phyloP scores from a whole-genome alignment of 1,140 invertebrate species.

The Drosophila persimilis region DNA sequence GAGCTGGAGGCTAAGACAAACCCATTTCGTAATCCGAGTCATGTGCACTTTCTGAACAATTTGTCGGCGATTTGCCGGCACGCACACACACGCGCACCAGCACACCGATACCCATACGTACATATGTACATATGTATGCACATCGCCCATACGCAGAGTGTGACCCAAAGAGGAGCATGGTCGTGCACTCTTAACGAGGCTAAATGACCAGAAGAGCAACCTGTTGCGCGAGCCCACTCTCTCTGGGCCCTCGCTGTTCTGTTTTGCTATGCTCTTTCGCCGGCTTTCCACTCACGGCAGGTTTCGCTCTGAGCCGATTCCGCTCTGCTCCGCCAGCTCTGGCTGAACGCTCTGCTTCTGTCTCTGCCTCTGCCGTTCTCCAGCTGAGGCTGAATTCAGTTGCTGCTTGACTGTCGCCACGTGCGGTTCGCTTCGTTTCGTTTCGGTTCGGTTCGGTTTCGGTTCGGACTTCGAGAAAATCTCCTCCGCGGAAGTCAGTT shows the following conservation, averaged over 20 bases:
- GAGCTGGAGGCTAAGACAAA: constrained; percentile 32
- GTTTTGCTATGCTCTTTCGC: constrained; percentile 72
- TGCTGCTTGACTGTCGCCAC: constrained; percentile 73
- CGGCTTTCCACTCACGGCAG: constrained; percentile 40
- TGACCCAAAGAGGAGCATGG: constrained; percentile 28
- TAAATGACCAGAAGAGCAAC: constrained; percentile 46
- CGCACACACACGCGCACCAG: constrained; percentile 13
- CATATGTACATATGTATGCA: not conserved
- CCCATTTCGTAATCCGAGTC: constrained; percentile 61
- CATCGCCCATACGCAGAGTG: constrained; percentile 45
- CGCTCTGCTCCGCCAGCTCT: constrained; percentile 2
- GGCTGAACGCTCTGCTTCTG: not conserved
- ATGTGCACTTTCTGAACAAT: constrained; percentile 58
- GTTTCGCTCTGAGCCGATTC: constrained; percentile 40
- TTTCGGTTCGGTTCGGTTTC: constrained; percentile 20
- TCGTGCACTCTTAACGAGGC: constrained; percentile 19
- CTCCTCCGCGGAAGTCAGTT: constrained; percentile 39
- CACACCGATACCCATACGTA: not conserved
- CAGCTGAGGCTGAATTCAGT: constrained; percentile 62
- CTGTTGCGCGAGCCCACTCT: constrained; percentile 44
- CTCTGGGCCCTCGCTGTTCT: constrained; percentile 23
- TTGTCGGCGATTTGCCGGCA: constrained; percentile 60
- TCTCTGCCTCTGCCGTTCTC: constrained; percentile 29
- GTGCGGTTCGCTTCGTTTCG: constrained; percentile 52
- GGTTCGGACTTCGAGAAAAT: constrained; percentile 3